Evolutionary conservation across 2,888 invertebrate species (phyloP), one percentile per base, ranked within the genome.

Genomic region (Lasioglossum calceatum): DNA sequence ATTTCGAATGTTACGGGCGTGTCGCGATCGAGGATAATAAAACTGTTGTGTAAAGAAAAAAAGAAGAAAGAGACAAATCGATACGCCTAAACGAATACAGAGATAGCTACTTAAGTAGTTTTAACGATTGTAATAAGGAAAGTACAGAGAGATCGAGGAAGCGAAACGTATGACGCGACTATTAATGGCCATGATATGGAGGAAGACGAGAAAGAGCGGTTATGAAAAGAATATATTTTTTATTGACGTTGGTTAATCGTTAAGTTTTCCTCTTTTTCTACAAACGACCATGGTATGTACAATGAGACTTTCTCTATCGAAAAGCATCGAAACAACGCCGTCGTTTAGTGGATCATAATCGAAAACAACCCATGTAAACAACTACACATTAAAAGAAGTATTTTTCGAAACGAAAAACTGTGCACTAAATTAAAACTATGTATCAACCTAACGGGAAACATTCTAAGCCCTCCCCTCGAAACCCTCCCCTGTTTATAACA

Each of bases 231-330:
- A 82, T 91, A 90, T 91, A 91, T 90, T 90, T 93, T 94, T 93
- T 93, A 93, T 93, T 89, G 75, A 93, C 93, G 92, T 94, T 94
- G 92, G 91, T 93, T 94, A 93, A 92, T 93, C 90, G 89, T 93
- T 93, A 93, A 93, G 93, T 91, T 89, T 91, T 89, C 85, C 87
- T 88, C 89, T 79, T 76, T 58, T 71, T 84, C 84, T 86, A 79
- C 79, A 88, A 76, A 87, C 86, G 67, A 81, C 54, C 75, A 76
- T 61, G 74, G 82, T 84, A 32, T 32, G 32, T 32, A 81, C 83
- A 87, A 85, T 86, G 76, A 82, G 72, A 82, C 50, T 72, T 83
- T 74, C 75, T 81, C 73, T 79, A 75, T 81, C 36, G 71, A 74
- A 72, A 78, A 81, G 36, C 87, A 71, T 83, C 73, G 76, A 86